Conservation (phyloP, 2,113 vertebrate genomes). For the Phaethornis superciliosus region DNA sequence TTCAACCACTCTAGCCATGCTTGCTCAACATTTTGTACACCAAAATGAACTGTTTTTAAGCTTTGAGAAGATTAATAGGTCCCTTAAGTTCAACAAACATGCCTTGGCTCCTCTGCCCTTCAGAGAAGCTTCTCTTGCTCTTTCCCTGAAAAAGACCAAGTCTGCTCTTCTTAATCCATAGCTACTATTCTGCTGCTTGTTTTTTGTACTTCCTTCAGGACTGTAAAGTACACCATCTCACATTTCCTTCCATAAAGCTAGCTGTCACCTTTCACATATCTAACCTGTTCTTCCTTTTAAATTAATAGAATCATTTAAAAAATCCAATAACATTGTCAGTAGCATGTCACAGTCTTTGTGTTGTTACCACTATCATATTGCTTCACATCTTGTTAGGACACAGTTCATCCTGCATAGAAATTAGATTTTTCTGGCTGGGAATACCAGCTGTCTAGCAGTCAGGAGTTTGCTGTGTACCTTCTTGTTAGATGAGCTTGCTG, state of each 20-base stretch:
- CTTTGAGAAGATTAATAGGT: not conserved
- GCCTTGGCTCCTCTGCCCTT: not conserved
- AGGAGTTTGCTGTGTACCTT: not conserved
- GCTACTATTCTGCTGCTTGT: not conserved
- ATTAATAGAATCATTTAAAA: not conserved
- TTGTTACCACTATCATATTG: not conserved
- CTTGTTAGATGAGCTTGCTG: not conserved
- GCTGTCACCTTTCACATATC: not conserved
- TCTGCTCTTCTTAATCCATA: not conserved
- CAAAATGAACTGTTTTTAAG: not conserved
- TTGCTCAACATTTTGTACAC: not conserved
- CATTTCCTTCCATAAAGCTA: not conserved
- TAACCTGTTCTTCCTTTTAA: not conserved
- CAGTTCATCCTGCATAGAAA: not conserved
- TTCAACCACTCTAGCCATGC: not conserved
- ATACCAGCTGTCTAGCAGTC: not conserved
- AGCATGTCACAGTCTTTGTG: not conserved
- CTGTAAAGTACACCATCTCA: not conserved
- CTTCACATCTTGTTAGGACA: not conserved
- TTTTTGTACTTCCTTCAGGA: not conserved
- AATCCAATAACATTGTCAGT: not conserved
- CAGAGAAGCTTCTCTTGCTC: not conserved
- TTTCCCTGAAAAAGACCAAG: not conserved
- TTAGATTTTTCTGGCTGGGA: not conserved
- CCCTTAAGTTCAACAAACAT: not conserved